phyloP scores from a whole-genome alignment of 1,140 invertebrate species.

The Lysiphlebus fabarum region DNA sequence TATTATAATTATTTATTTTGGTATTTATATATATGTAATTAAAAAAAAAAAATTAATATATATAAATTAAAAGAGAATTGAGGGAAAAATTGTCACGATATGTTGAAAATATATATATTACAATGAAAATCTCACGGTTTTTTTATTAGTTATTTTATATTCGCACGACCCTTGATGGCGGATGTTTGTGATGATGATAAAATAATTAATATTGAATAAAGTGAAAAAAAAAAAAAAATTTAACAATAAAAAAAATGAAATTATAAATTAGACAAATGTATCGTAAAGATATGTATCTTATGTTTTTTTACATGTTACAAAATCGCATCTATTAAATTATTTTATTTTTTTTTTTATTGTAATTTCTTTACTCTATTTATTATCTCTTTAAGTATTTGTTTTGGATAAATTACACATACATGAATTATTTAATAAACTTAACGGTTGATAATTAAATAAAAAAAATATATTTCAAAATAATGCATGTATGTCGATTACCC shows the following conservation, averaged over 20 bases:
- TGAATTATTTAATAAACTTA: conserved; percentile 27
- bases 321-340: conserved; percentile 2
- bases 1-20: neutral
- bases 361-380: neutral
- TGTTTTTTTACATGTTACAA: neutral
- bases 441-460: conserved; percentile 8
- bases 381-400: neutral
- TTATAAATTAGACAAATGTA: neutral
- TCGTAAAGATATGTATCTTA: conserved; percentile 5
- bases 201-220: conserved; percentile 28
- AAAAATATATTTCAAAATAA: neutral
- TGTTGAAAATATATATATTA: conserved; percentile 7
- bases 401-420: neutral
- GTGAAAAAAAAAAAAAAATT: conserved; percentile 10
- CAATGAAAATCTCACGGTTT: conserved; percentile 18
- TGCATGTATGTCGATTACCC: neutral
- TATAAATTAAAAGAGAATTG: neutral
- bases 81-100: conserved; percentile 9
- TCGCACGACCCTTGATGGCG: conserved; percentile 20
- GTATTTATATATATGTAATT: neutral
- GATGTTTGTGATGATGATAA: conserved; percentile 8
- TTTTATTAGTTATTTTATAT: neutral
- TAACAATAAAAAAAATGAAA: neutral
- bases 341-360: conserved; percentile 5
- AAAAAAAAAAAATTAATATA: conserved; percentile 6